phyloP scores from a whole-genome alignment of 2,113 vertebrate genomes.

The Erythrocercus mccallii region DNA sequence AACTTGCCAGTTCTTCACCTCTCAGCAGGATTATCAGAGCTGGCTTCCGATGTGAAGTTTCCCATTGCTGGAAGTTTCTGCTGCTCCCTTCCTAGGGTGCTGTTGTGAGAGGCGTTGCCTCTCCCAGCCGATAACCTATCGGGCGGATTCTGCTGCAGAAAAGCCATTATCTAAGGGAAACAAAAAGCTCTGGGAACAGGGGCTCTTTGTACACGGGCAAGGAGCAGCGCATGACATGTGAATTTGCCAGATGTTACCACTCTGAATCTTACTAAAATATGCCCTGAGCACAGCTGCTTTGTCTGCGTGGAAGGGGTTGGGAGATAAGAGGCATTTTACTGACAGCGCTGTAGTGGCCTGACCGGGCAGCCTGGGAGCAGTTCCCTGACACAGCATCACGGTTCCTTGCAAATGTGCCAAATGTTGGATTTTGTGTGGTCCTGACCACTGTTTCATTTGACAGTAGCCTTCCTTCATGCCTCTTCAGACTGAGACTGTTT shows the following conservation, averaged over 20 bases:
- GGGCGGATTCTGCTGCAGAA: not conserved
- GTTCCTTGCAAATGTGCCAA: not conserved
- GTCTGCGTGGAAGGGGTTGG: not conserved
- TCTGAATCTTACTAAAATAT: slow-evolving; percentile 23
- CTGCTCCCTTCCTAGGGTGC: not conserved
- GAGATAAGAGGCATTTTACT: not conserved
- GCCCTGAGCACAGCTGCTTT: not conserved
- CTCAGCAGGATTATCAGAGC: not conserved
- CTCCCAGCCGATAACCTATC: not conserved
- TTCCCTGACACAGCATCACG: not conserved
- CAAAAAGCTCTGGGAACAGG: slow-evolving; percentile 17
- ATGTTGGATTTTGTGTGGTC: not conserved
- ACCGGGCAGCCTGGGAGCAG: not conserved
- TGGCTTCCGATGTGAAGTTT: not conserved
- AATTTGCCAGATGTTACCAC: slow-evolving; percentile 60
- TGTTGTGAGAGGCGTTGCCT: not conserved
- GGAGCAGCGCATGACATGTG: not conserved
- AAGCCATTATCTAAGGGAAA: slow-evolving; percentile 37
- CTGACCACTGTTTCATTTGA: not conserved
- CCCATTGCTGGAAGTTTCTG: not conserved
- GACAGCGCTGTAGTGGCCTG: not conserved
- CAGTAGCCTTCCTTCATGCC: not conserved
- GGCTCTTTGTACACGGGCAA: not conserved
- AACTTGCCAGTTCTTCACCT: not conserved
- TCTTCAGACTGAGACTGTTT: not conserved